Evolutionary conservation across 2,797 vertebrate species (phyloP).

Genomic region (Emydoidea blandingii): DNA sequence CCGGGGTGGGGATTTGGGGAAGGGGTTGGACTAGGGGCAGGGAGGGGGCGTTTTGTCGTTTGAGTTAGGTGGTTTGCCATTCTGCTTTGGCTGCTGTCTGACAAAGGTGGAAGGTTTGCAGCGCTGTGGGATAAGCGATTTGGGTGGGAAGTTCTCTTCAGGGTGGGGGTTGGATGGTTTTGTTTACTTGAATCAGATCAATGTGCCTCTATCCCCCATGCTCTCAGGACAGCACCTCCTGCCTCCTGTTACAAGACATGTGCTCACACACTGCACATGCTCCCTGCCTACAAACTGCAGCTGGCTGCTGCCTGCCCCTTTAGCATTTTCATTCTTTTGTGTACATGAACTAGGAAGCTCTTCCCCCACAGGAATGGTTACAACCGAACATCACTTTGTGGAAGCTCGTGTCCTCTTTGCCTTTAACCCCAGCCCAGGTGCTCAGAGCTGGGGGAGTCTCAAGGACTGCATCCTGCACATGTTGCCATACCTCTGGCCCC

Average conservation of each 20-base stretch:
- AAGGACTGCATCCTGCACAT: background rate
- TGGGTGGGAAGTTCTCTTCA: background rate
- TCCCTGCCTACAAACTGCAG: background rate
- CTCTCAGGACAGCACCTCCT: background rate
- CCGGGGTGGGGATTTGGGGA: too few species aligned
- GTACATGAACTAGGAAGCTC: background rate
- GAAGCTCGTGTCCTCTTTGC: background rate
- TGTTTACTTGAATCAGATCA: background rate
- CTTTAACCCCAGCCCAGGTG: background rate
- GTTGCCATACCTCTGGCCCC: background rate
- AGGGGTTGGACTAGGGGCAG: too few species aligned
- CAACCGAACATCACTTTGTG: background rate
- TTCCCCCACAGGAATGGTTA: background rate
- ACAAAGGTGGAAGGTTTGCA: fast-evolving
- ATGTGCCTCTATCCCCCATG: background rate
- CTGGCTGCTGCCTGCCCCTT: background rate
- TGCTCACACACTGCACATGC: background rate
- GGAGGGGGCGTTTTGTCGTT: too few species aligned
- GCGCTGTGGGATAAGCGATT: background rate
- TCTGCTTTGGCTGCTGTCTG: background rate
- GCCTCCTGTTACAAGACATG: fast-evolving
- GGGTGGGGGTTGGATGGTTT: background rate
- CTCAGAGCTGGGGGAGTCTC: background rate
- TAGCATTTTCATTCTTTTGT: background rate
- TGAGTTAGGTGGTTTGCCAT: background rate